These are phyloP conservation scores for Microchrysa polita DNA, from an alignment of 2,888 invertebrate genomes.

Conservation along the genomic window DNA sequence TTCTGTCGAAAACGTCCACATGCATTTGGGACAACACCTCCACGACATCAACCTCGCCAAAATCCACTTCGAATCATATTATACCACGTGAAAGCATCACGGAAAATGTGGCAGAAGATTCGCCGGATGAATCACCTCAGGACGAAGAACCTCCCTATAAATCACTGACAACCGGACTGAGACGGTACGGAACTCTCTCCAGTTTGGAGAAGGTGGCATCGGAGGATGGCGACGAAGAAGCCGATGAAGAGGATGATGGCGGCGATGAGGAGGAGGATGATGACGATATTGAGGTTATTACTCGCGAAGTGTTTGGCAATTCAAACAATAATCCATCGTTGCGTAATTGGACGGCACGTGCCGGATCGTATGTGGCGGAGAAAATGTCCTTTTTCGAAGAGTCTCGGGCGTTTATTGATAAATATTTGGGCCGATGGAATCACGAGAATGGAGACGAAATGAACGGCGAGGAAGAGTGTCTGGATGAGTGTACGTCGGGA, in stretches of 20 bases:
- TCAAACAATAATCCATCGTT: slow-evolving; percentile 48
- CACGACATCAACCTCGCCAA: slow-evolving; percentile 57
- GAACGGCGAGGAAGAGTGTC: slow-evolving; percentile 65
- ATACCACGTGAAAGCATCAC: slow-evolving; percentile 58
- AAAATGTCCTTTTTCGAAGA: slow-evolving; percentile 80
- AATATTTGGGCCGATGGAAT: slow-evolving; percentile 68
- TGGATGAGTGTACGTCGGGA: slow-evolving; percentile 80
- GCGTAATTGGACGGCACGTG: slow-evolving; percentile 79
- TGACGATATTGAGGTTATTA: slow-evolving; percentile 54
- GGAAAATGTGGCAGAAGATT: slow-evolving; percentile 68
- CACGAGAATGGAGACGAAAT: slow-evolving; percentile 47
- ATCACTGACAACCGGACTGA: slow-evolving; percentile 68
- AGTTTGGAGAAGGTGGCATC: slow-evolving; percentile 76
- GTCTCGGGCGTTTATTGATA: slow-evolving; percentile 65
- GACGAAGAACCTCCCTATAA: slow-evolving; percentile 80
- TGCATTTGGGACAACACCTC: slow-evolving; percentile 61
- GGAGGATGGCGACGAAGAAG: slow-evolving; percentile 51
- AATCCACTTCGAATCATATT: slow-evolving; percentile 55
- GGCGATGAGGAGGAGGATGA: slow-evolving; percentile 49
- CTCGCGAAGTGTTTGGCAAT: slow-evolving; percentile 45
- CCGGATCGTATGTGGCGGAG: slow-evolving; percentile 83
- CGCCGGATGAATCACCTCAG: slow-evolving; percentile 75
- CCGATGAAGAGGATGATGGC: slow-evolving; percentile 50
- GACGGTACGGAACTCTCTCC: slow-evolving; percentile 76
- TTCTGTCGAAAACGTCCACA: slow-evolving; percentile 61